Evolutionary conservation across 2,888 invertebrate genomes (phyloP).

Genomic region (Parascotia fuliginaria): DNA sequence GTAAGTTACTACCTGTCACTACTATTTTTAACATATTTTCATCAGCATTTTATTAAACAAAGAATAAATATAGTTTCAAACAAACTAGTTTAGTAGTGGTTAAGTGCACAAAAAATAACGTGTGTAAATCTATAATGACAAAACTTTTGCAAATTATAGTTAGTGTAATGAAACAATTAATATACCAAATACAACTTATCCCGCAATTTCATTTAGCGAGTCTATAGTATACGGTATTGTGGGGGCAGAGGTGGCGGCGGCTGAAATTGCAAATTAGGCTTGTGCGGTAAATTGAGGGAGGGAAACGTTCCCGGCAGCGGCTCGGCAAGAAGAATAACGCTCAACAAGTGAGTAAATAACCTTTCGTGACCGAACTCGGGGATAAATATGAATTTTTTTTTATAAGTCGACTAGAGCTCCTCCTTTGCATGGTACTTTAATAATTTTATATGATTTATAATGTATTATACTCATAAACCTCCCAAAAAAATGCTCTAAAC

Average conservation of each 20-base stretch:
- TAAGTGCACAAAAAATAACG: no score
- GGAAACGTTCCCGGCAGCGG: conserved; percentile 13
- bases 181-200: conserved; percentile 43
- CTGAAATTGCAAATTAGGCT: conserved; percentile 66
- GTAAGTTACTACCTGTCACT: no score
- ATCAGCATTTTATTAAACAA: no score
- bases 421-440: no score
- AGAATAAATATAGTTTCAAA: no score
- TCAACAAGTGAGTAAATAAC: conserved; percentile 64
- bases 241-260: conserved; percentile 46
- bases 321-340: conserved; percentile 52
- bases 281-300: conserved; percentile 29
- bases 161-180: background rate
- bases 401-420: no score
- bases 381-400: background rate
- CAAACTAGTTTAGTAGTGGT: no score
- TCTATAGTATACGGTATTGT: conserved; percentile 50
- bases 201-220: conserved; percentile 38
- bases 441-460: no score
- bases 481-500: no score
- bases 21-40: no score
- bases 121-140: no score
- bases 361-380: conserved; percentile 18
- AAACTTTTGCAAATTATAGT: background rate
- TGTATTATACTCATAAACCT: no score